Percentiles rank a stretch among this genome's conserved stretches.
Evolutionary conservation across 2,888 invertebrate genomes (phyloP).

Genomic region (Hypselothyrea guttata): DNA sequence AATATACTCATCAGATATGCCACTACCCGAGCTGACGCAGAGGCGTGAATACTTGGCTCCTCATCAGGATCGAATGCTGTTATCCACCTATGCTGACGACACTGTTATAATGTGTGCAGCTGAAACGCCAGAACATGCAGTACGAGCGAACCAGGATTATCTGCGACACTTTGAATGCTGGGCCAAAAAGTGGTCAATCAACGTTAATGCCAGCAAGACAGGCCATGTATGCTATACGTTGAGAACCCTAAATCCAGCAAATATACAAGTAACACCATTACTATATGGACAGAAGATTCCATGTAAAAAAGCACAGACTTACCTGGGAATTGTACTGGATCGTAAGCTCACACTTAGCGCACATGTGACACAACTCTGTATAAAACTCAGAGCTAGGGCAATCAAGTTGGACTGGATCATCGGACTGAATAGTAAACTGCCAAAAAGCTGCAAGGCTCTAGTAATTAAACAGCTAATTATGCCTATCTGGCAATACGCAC

Average conservation of each 20-base stretch:
- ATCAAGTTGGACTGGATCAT: background rate
- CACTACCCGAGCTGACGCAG: background rate
- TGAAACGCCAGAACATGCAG: background rate
- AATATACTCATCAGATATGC: constrained; percentile 1
- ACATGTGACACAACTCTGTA: background rate
- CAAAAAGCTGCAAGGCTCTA: background rate
- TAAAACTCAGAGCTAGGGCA: background rate
- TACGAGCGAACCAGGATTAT: background rate
- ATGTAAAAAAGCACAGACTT: background rate
- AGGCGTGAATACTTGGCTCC: background rate
- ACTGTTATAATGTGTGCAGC: background rate
- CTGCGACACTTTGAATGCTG: background rate
- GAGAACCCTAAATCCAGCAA: background rate
- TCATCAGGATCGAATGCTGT: background rate
- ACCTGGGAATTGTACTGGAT: background rate
- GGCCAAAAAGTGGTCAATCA: background rate
- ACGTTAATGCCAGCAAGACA: background rate
- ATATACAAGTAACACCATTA: background rate
- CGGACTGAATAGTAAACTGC: background rate
- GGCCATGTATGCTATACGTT: background rate
- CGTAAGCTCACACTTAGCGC: background rate
- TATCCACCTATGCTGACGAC: background rate
- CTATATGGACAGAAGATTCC: background rate
- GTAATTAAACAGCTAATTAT: background rate
- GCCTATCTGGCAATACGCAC: constrained; percentile 16